Evolutionary conservation across 2,888 invertebrate genomes (phyloP), one percentile per base, ranked within the genome.

Genomic region (Agonopterix arenella): DNA sequence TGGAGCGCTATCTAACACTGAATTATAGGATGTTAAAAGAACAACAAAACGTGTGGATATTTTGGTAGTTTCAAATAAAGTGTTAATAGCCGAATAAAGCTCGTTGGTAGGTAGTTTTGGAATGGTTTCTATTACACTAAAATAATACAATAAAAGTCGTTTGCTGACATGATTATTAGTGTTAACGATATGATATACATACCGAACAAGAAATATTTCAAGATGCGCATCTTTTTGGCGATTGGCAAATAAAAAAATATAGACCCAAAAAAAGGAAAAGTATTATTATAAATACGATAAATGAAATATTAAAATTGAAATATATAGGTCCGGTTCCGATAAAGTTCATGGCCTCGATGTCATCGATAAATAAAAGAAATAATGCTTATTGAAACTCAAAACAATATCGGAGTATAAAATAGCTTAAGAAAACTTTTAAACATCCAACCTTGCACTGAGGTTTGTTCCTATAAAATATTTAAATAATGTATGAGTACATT

Each of bases 11-110:
- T 70, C 76, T 70, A 73, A 71, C 66, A 66, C 66, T 78, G 78
- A 80, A 79, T 84, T 83, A 83, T 82, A 70, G 60, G 70, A 77
- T 75, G 75, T 74, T 79, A 75, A 62, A 79, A 76, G 73, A 79
- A 81, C 69, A 83, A 85, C 80, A 83, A 81, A 83, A 76, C 77
- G 67, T 68, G 72, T 70, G 74, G 74, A 77, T 84, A 80, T 81
- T 82, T 84, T 76, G 67, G 76, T 69, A 61, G 70, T 55, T 61
- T 76, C 72, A 72, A 65, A 82, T 77, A 76, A 70, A 70, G 73
- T 76, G 76, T 78, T 80, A 81, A 84, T 77, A 69, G 68, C 61
- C 66, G 61, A 67, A 67, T 71, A 66, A 73, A 70, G 58, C 50
- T 54, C 52, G 51, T 52, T 52, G 51, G 55, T 8, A 11, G 55